A percentile compares a stretch with the other conserved stretches of the same genome.
Conservation (phyloP, 2,888 invertebrate genomes). For the Serripes groenlandicus region DNA sequence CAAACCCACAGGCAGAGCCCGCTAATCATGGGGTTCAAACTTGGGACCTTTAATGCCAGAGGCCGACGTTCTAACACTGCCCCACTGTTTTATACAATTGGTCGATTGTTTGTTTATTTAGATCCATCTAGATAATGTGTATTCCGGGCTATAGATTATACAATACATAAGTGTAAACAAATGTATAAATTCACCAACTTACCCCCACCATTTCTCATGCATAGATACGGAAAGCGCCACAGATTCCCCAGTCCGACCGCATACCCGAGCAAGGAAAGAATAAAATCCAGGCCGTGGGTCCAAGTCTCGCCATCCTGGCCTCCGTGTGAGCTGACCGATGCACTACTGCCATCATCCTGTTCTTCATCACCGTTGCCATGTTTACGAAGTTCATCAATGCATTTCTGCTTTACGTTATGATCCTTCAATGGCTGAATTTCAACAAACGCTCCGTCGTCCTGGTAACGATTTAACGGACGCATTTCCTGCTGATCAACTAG, state of each 20-base stretch:
- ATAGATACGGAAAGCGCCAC: slow-evolving; percentile 26
- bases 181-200: too few species aligned
- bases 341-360: neutral
- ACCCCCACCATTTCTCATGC: slow-evolving; percentile 31
- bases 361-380: neutral
- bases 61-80: too few species aligned
- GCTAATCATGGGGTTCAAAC: too few species aligned
- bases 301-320: slow-evolving; percentile 10
- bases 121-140: too few species aligned
- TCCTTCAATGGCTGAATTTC: neutral
- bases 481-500: neutral
- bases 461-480: neutral
- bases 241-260: slow-evolving; percentile 24
- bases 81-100: too few species aligned
- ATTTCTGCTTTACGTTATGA: neutral
- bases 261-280: slow-evolving; percentile 28
- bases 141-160: too few species aligned
- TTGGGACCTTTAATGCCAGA: too few species aligned
- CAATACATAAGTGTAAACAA: too few species aligned
- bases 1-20: too few species aligned
- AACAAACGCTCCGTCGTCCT: neutral
- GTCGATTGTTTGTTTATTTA: too few species aligned
- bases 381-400: neutral
- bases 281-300: slow-evolving; percentile 20
- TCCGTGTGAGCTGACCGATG: neutral